These are phyloP conservation scores for Tipula vernalis DNA, from an alignment of 2,888 invertebrate genomes.

Conservation along the genomic window DNA sequence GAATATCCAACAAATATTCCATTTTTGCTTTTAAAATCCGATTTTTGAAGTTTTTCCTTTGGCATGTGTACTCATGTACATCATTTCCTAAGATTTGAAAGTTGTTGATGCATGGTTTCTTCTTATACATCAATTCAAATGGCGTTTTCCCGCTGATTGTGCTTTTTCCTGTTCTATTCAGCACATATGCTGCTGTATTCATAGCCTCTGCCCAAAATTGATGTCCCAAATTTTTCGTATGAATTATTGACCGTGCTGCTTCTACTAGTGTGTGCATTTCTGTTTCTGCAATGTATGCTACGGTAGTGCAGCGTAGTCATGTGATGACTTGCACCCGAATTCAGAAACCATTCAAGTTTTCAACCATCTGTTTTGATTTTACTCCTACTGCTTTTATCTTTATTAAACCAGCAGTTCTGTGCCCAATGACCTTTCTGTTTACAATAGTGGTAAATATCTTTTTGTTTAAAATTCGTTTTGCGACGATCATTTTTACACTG, in stretches of 20 bases:
- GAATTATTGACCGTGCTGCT: too few species aligned
- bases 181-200: too few species aligned
- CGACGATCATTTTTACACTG: background rate
- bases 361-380: background rate
- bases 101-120: too few species aligned
- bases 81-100: background rate
- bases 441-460: background rate
- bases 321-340: background rate
- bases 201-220: too few species aligned
- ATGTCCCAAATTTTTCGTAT: too few species aligned
- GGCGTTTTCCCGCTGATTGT: background rate
- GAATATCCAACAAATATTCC: background rate
- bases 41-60: background rate
- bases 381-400: too few species aligned
- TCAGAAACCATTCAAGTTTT: background rate
- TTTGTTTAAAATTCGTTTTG: background rate
- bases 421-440: background rate
- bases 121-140: background rate
- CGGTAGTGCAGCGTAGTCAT: background rate
- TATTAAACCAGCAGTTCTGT: background rate
- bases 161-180: background rate
- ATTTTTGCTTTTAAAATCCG: background rate
- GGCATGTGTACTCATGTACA: background rate
- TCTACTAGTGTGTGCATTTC: too few species aligned
- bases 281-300: background rate